Conservation (phyloP, 2,888 invertebrate species). For the Formica aserva region DNA sequence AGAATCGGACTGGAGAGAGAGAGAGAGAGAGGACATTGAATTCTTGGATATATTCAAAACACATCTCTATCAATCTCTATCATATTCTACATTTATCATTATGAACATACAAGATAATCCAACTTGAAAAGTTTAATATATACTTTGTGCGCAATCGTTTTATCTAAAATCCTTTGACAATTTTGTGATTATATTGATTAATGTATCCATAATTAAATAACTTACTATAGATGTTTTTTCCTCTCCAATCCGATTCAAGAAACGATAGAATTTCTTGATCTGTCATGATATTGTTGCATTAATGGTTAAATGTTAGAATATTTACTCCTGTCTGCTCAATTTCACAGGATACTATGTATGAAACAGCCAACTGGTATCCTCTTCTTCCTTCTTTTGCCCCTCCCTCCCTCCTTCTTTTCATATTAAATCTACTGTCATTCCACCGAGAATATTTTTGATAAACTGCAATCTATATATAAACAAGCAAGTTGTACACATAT, state of each 20-base stretch:
- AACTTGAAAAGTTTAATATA: not conserved
- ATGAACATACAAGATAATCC: not conserved
- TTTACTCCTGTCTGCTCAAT: slow-evolving; percentile 72
- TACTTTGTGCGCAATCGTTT: not conserved
- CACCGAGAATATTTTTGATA: slow-evolving; percentile 60
- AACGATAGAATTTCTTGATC: slow-evolving; percentile 22
- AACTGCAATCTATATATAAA: slow-evolving; percentile 41
- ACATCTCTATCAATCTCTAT: not conserved
- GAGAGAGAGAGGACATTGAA: not conserved
- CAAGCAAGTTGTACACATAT: not conserved
- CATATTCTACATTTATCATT: not conserved
- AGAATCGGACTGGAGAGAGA: slow-evolving; percentile 27
- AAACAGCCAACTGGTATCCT: slow-evolving; percentile 6
- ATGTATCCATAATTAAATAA: slow-evolving; percentile 20
- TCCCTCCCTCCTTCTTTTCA: slow-evolving; percentile 35
- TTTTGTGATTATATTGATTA: not conserved
- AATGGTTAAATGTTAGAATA: slow-evolving; percentile 55
- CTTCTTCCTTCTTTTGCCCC: slow-evolving; percentile 21
- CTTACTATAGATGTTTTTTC: not conserved
- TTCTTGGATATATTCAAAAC: not conserved
- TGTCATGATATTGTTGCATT: slow-evolving; percentile 51
- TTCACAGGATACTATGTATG: slow-evolving; percentile 45
- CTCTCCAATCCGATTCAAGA: slow-evolving; percentile 23
- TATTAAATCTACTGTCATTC: slow-evolving; percentile 69
- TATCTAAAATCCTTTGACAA: not conserved